These are phyloP conservation scores for Pteropus rufus DNA, from an alignment of 2,797 vertebrate species.

Conservation along the genomic window DNA sequence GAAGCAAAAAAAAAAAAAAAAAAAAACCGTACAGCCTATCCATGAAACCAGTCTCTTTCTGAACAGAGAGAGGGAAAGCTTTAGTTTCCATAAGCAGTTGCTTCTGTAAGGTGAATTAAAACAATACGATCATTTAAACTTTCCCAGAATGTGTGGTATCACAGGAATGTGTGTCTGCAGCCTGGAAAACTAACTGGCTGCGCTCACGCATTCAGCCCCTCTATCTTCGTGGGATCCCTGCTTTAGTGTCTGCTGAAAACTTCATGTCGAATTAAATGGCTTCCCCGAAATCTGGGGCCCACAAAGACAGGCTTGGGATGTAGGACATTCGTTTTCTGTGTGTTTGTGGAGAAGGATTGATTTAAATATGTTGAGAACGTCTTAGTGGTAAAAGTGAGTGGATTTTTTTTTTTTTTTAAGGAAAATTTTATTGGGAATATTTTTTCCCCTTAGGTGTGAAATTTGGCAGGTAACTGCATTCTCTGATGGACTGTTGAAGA, in stretches of 20 bases:
- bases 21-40: neutral
- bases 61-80: neutral
- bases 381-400: conserved; percentile 60
- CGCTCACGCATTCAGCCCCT: neutral
- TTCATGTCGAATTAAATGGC: conserved; percentile 3
- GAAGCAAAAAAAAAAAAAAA: neutral
- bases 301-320: neutral
- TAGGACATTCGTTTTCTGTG: neutral
- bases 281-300: neutral
- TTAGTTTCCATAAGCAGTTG: neutral
- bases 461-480: conserved; percentile 76
- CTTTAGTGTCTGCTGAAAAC: conserved; percentile 43
- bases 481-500: conserved; percentile 80
- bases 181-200: neutral
- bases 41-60: neutral
- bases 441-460: conserved; percentile 81
- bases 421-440: conserved; percentile 75
- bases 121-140: conserved; percentile 2
- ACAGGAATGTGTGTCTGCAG: neutral
- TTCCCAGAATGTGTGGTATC: neutral
- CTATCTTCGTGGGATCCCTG: neutral
- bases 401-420: conserved; percentile 73
- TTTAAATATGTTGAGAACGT: conserved; percentile 21
- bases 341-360: conserved; percentile 14
- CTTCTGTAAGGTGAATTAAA: neutral